A percentile compares a stretch with the other conserved stretches of the same genome.
Evolutionary conservation across 53 echinoderm and acorn worm genomes (phyloP).

Genomic region (Mesocentrotus franciscanus): DNA sequence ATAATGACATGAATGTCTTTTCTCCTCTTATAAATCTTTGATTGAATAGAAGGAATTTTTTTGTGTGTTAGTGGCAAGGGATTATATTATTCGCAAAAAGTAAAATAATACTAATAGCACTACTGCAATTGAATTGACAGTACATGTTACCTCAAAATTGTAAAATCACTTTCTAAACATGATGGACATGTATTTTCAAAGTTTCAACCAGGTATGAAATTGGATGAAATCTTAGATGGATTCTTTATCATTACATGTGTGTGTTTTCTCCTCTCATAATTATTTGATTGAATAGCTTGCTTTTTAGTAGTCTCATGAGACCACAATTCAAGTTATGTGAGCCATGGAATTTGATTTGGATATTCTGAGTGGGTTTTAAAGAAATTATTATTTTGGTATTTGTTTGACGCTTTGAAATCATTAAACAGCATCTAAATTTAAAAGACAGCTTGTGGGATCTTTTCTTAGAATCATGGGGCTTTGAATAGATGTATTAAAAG

Average conservation of each 20-base stretch:
- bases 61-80: no score
- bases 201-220: not conserved
- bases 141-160: not conserved
- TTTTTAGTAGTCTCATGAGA: not conserved
- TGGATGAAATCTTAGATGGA: not conserved
- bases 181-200: not conserved
- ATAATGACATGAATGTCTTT: not conserved
- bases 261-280: not conserved
- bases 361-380: not conserved
- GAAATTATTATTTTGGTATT: not conserved
- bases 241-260: not conserved
- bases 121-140: no score
- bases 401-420: not conserved
- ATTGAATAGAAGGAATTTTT: not conserved
- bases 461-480: not conserved
- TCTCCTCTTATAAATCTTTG: not conserved
- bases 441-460: not conserved
- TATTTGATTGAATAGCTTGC: not conserved
- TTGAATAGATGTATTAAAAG: not conserved
- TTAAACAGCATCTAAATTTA: not conserved
- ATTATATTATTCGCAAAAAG: no score
- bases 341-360: not conserved
- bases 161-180: not conserved
- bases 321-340: not conserved
- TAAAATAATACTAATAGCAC: no score